Evolutionary conservation across 2,113 vertebrate species (phyloP).

Genomic region (Caracal caracal): DNA sequence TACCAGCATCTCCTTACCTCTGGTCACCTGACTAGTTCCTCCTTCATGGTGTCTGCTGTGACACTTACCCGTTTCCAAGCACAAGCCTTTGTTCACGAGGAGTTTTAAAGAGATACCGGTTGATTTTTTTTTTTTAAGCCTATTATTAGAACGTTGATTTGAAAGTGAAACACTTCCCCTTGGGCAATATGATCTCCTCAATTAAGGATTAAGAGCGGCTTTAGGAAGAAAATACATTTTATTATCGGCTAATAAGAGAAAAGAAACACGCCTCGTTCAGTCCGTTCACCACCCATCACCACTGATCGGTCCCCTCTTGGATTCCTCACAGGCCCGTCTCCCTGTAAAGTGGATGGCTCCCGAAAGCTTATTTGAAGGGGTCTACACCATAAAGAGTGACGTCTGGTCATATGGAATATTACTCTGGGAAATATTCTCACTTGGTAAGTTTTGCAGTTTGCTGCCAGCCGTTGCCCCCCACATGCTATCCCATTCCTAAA

Average conservation of each 20-base stretch:
- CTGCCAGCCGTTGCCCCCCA: not conserved
- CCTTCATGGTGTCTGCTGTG: not conserved
- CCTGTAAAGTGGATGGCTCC: constrained; percentile 99
- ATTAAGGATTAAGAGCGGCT: not conserved
- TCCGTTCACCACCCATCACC: not conserved
- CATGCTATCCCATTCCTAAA: accelerated
- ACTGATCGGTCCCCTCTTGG: not conserved
- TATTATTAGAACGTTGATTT: not conserved
- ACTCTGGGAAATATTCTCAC: constrained; percentile 99
- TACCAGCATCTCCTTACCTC: not conserved
- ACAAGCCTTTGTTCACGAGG: not conserved
- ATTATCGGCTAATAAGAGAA: not conserved
- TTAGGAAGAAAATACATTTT: not conserved
- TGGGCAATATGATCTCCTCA: not conserved
- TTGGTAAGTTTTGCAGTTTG: constrained; percentile 86
- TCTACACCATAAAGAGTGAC: constrained; percentile 97
- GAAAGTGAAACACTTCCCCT: not conserved
- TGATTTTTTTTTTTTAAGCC: not conserved
- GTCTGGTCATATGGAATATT: constrained; percentile 98
- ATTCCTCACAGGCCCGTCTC: constrained; percentile 89
- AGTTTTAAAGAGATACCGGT: not conserved
- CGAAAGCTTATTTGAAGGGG: constrained; percentile 95
- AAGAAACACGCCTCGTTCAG: not conserved
- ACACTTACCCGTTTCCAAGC: not conserved
- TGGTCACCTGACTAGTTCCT: not conserved